These are phyloP conservation scores for Rhinopomastus cyanomelas DNA, from an alignment of 2,113 vertebrate species.

Conservation along the genomic window DNA sequence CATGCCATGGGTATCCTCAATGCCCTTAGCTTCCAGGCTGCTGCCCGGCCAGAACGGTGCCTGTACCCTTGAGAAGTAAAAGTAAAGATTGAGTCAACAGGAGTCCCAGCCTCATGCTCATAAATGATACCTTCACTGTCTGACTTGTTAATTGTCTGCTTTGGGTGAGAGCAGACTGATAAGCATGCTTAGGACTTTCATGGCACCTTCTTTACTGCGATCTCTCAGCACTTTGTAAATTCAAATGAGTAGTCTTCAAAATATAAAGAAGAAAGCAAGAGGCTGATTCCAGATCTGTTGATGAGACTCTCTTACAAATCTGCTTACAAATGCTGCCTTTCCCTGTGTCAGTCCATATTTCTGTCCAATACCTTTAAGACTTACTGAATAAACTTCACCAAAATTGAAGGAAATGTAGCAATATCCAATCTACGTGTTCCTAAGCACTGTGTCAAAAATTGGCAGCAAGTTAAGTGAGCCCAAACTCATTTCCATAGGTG, in stretches of 20 bases:
- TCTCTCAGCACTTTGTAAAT: not conserved
- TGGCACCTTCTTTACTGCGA: not conserved
- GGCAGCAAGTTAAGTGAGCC: not conserved
- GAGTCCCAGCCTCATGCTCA: not conserved
- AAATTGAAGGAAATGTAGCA: not conserved
- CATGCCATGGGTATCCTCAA: accelerated
- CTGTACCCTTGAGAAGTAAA: not conserved
- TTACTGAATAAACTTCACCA: not conserved
- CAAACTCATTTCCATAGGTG: not conserved
- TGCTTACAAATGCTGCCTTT: not conserved
- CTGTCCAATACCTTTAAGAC: not conserved
- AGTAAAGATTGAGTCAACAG: not conserved
- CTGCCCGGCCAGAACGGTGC: not conserved
- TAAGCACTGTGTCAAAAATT: not conserved
- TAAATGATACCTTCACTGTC: not conserved
- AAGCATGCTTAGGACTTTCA: not conserved
- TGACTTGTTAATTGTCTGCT: not conserved
- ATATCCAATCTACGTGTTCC: not conserved
- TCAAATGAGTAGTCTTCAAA: not conserved
- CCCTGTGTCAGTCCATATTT: accelerated
- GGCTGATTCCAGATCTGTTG: not conserved
- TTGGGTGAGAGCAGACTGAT: not conserved
- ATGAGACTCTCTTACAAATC: not conserved
- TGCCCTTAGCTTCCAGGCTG: not conserved
- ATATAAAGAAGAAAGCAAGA: not conserved